phyloP scores from a whole-genome alignment of 1,140 invertebrate species.

The Drosophila fuyamai region DNA sequence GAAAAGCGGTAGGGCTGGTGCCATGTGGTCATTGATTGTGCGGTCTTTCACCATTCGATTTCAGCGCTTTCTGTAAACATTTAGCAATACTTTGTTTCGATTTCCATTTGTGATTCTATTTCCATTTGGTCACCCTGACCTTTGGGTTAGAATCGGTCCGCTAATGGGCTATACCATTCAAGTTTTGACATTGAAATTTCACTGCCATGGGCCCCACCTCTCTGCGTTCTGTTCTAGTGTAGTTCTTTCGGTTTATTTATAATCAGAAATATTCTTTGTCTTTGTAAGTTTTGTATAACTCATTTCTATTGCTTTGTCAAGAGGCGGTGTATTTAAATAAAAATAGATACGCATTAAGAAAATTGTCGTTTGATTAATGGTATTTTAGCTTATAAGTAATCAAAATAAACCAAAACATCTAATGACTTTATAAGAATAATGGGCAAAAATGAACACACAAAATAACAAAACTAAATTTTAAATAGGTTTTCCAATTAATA shows the following conservation, averaged over 20 bases:
- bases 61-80: slow-evolving; percentile 27
- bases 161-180: slow-evolving; percentile 13
- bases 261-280: slow-evolving; percentile 10
- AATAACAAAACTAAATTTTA: too few species aligned
- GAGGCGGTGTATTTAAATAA: neutral
- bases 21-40: slow-evolving; percentile 38
- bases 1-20: neutral
- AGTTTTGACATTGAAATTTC: slow-evolving; percentile 48
- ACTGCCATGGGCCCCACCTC: slow-evolving; percentile 20
- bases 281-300: slow-evolving; percentile 5
- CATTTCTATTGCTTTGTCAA: neutral
- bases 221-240: neutral
- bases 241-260: neutral
- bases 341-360: neutral
- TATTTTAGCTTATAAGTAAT: neutral
- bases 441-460: too few species aligned
- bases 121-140: slow-evolving; percentile 36
- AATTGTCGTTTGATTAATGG: slow-evolving; percentile 5
- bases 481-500: too few species aligned
- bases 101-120: slow-evolving; percentile 24
- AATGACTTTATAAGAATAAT: neutral
- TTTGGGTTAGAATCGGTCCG: slow-evolving; percentile 11
- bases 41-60: slow-evolving; percentile 24
- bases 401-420: slow-evolving; percentile 1
- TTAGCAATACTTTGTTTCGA: slow-evolving; percentile 21